Evolutionary conservation across 1,140 invertebrate genomes (phyloP).

Genomic region (Drosophila subpulchrella): DNA sequence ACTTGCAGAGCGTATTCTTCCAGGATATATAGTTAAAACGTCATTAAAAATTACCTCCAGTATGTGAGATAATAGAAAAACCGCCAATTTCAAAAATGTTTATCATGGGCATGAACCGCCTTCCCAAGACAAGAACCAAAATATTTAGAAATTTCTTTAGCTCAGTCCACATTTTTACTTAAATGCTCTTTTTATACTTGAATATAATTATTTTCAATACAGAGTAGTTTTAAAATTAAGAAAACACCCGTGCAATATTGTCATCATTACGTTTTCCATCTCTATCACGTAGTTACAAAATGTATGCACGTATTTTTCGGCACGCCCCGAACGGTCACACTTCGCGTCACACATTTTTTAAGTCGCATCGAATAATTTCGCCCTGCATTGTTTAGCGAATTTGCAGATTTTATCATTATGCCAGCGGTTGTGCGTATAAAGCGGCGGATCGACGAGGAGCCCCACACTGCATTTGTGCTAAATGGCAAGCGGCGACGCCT

Average conservation of each 20-base stretch:
- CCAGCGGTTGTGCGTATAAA: constrained; percentile 86
- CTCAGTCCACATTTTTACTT: too few species aligned
- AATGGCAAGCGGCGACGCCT: constrained; percentile 86
- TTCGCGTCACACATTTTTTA: constrained; percentile 16
- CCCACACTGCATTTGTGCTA: constrained; percentile 85
- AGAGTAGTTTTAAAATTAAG: neutral
- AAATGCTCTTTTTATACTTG: too few species aligned
- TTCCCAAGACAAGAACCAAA: too few species aligned
- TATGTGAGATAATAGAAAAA: too few species aligned
- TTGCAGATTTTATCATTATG: constrained; percentile 80
- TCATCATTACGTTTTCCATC: neutral
- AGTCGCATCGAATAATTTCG: neutral
- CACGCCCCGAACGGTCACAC: constrained; percentile 16
- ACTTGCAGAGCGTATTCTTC: too few species aligned
- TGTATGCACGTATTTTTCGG: constrained; percentile 5
- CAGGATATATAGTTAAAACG: too few species aligned
- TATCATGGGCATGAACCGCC: too few species aligned
- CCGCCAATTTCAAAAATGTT: too few species aligned
- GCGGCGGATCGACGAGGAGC: constrained; percentile 86
- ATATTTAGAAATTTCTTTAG: too few species aligned
- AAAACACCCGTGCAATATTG: neutral
- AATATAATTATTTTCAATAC: neutral
- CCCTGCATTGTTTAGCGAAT: constrained; percentile 10
- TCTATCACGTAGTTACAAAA: neutral
- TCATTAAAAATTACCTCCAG: too few species aligned